Base-by-base conservation (phyloP, 1,140 invertebrate species). In the Eumeta japonica region DNA sequence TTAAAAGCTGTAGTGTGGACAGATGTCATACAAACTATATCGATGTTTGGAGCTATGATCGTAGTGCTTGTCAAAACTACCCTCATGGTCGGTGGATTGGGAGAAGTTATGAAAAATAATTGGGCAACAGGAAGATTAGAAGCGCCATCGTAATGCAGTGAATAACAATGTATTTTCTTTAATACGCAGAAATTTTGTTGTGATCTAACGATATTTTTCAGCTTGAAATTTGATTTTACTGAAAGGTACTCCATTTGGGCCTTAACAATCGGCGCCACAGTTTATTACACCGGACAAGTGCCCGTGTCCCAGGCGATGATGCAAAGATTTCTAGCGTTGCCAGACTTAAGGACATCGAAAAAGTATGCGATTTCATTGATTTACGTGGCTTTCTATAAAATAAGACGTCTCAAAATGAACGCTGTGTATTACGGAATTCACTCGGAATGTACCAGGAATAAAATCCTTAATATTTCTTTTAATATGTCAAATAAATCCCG, bases 1-100 rank as follows among this genome's bases (percentile, higher is more conserved):
- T 79, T 97, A 29, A 91, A 91, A 75, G 92, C 92, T 3, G 93
- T 96, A 1, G 88, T 97, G 10, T 92, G 90, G 91, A 94, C 93
- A 0, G 93, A 97, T 66, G 86, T 90, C 1, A 85, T 96, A 41
- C 93, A 96, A 72, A 84, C 87, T 0, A 55, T 88, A 4, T 76
- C 95, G 1, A 94, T 96, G 87, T 85, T 90, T 29, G 83, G 82
- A 0, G 86, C 91, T 3, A 85, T 95, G 76, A 49, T 94, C 0
- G 67, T 91, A 33, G 83, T 95, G 3, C 66, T 87, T 1, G 65
- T 92, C 3, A 89, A 90, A 68, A 92, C 92, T 2, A 87, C 88
- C 0, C 43, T 81, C 0, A 85, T 90, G 33, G 75, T 88, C 4
- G 92, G 92, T 2, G 92, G 92, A 10, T 66, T 90, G 2, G 55